Evolutionary conservation across 2,888 invertebrate species (phyloP).

Genomic region (Dynastes maya): DNA sequence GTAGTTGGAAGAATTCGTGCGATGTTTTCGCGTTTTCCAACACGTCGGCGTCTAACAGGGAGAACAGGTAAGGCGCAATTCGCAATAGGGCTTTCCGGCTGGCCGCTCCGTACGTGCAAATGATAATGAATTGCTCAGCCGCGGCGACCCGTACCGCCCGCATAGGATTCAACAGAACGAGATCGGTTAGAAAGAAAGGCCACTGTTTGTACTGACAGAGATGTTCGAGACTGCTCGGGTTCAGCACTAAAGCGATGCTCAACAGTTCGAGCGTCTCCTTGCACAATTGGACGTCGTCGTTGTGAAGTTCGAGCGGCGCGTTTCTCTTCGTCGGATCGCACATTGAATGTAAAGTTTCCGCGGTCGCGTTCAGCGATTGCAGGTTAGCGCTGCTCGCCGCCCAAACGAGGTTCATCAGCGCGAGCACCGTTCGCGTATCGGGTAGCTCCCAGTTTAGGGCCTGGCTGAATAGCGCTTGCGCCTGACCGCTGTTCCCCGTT

Average conservation of each 20-base stretch:
- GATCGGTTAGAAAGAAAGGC: slow-evolving; percentile 91
- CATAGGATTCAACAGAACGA: slow-evolving; percentile 88
- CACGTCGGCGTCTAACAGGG: slow-evolving; percentile 76
- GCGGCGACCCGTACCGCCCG: slow-evolving; percentile 83
- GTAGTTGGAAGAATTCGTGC: slow-evolving; percentile 81
- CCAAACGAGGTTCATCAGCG: slow-evolving; percentile 86
- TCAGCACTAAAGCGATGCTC: slow-evolving; percentile 90
- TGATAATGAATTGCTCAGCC: slow-evolving; percentile 87
- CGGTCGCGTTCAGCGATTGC: slow-evolving; percentile 74
- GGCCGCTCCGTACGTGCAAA: slow-evolving; percentile 85
- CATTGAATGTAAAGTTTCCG: slow-evolving; percentile 77
- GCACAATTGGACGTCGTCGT: slow-evolving; percentile 72
- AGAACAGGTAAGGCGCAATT: slow-evolving; percentile 80
- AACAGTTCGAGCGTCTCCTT: slow-evolving; percentile 95
- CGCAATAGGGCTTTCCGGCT: slow-evolving; percentile 76
- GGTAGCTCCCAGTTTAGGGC: slow-evolving; percentile 81
- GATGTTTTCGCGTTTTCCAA: slow-evolving; percentile 81
- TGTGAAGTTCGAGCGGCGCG: slow-evolving; percentile 72
- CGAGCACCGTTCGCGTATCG: slow-evolving; percentile 81
- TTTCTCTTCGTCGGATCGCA: slow-evolving; percentile 77
- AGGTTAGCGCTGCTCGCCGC: slow-evolving; percentile 82
- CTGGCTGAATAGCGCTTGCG: slow-evolving; percentile 73
- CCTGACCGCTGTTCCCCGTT: slow-evolving; percentile 64
- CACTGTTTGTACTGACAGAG: slow-evolving; percentile 88
- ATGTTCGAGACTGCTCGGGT: slow-evolving; percentile 88